Evolutionary conservation across 2,113 vertebrate genomes (phyloP).

Genomic region (Nothocercus nigrocapillus): DNA sequence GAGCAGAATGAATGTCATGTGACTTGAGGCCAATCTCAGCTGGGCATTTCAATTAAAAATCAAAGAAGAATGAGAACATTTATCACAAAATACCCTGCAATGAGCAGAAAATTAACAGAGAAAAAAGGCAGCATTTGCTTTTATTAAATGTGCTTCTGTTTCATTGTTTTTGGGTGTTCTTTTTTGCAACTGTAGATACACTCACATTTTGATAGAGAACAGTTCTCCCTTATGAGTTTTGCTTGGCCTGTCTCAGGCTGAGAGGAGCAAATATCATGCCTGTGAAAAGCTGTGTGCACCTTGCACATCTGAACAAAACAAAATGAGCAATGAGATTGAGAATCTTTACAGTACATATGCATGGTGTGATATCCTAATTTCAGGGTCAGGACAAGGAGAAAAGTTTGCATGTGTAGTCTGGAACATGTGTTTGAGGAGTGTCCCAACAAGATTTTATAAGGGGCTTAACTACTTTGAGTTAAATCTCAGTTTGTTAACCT

Average conservation of each 20-base stretch:
- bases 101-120: neutral
- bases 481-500: neutral
- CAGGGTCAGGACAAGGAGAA: neutral
- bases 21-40: conserved; percentile 21
- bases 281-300: neutral
- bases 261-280: neutral
- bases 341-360: fast-evolving
- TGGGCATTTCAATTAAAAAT: conserved; percentile 39
- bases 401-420: neutral
- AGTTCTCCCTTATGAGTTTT: neutral
- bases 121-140: conserved; percentile 25
- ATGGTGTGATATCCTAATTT: neutral
- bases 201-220: neutral
- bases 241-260: neutral
- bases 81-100: conserved; percentile 26
- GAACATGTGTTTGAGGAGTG: neutral
- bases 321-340: neutral
- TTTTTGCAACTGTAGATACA: neutral
- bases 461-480: neutral
- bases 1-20: conserved; percentile 8
- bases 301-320: neutral
- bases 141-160: conserved; percentile 36
- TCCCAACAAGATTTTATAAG: neutral
- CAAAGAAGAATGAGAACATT: conserved; percentile 45
- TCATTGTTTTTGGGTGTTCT: neutral